phyloP scores from a whole-genome alignment of 2,888 invertebrate genomes.

The Aleiodes leptofemur region DNA sequence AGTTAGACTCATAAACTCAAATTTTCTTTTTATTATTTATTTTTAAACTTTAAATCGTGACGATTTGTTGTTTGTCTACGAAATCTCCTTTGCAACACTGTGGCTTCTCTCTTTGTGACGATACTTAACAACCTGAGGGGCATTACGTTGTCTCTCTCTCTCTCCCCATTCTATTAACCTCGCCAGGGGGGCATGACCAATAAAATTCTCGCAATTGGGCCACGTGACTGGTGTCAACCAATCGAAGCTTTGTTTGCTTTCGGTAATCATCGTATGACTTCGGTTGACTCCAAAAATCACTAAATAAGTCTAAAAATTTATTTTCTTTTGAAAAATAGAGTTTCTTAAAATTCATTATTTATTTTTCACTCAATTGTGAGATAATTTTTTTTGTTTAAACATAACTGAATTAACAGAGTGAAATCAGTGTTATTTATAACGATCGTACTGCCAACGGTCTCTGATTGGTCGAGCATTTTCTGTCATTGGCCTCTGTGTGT shows the following conservation, averaged over 20 bases:
- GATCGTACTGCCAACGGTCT: constrained; percentile 55
- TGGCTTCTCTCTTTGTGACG: constrained; percentile 32
- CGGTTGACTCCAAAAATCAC: neutral
- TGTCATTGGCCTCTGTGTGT: neutral
- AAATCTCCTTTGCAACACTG: constrained; percentile 20
- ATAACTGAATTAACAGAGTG: neutral
- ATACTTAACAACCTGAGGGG: neutral
- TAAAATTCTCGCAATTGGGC: neutral
- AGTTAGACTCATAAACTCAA: neutral
- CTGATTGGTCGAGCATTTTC: constrained; percentile 55
- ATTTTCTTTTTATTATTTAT: neutral
- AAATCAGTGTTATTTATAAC: constrained; percentile 59
- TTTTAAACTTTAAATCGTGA: neutral
- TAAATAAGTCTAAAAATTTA: neutral
- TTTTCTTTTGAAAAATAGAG: neutral
- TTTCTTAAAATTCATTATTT: neutral
- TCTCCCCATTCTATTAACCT: constrained; percentile 18
- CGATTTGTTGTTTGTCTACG: neutral
- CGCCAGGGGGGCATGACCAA: constrained; percentile 33
- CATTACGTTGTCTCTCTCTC: constrained; percentile 17
- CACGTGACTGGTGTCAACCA: constrained; percentile 37
- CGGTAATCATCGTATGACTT: neutral
- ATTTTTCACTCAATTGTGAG: neutral
- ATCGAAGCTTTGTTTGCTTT: neutral
- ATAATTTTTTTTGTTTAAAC: constrained; percentile 16